Conservation (phyloP, 2,888 invertebrate genomes). For the Hyposoter dolosus region DNA sequence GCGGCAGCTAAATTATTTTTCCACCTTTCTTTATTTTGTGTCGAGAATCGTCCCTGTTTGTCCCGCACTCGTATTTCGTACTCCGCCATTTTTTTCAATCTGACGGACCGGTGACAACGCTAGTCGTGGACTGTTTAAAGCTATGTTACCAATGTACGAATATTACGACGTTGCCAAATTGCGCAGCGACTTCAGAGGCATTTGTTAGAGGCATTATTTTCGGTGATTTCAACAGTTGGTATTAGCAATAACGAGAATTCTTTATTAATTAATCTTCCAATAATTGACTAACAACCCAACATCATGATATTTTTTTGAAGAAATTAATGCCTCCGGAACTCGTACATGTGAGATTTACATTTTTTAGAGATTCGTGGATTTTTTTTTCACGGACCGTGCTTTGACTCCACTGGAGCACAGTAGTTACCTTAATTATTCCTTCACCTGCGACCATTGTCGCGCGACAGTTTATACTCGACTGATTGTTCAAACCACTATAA, state of each 20-base stretch:
- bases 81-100: too few relatives aligned
- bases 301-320: background rate
- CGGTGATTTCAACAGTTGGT: background rate
- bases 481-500: too few relatives aligned
- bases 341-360: constrained; percentile 4
- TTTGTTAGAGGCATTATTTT: background rate
- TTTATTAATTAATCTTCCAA: constrained; percentile 2
- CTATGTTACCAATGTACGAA: constrained; percentile 8
- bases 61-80: background rate
- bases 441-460: too few relatives aligned
- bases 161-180: constrained; percentile 5
- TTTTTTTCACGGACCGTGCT: constrained; percentile 5
- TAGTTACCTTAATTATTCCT: constrained; percentile 17
- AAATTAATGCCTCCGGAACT: background rate
- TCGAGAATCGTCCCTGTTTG: constrained; percentile 23
- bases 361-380: background rate
- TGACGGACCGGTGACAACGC: too few relatives aligned
- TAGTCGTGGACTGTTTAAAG: background rate
- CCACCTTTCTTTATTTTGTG: constrained; percentile 10
- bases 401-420: background rate
- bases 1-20: constrained; percentile 16
- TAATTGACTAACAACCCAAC: too few relatives aligned
- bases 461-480: too few relatives aligned
- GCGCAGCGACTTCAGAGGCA: background rate
- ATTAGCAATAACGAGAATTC: background rate